A percentile compares a stretch with the other conserved stretches of the same genome.
Conservation (phyloP, 2,797 vertebrate genomes). For the Poeciliopsis infans region DNA sequence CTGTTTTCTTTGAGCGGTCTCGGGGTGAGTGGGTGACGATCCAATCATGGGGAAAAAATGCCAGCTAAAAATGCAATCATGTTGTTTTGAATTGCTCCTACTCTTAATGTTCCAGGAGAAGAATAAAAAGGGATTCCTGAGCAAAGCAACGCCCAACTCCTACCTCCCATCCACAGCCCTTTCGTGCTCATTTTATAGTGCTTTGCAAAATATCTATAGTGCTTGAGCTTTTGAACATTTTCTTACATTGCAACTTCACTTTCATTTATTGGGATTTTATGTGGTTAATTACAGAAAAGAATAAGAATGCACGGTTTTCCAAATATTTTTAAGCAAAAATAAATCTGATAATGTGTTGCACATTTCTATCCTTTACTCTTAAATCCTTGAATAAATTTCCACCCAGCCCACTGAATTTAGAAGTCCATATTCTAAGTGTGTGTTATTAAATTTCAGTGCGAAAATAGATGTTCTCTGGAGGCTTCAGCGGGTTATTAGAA, state of each 20-base stretch:
- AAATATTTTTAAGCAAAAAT: background rate
- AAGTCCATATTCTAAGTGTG: background rate
- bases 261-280: background rate
- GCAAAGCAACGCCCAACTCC: background rate
- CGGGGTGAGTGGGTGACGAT: background rate
- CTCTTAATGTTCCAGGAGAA: background rate
- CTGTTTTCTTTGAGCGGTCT: constrained; percentile 1
- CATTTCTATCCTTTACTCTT: background rate
- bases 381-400: background rate
- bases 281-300: background rate
- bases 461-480: background rate
- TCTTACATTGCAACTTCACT: background rate
- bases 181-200: background rate
- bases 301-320: background rate
- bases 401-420: background rate
- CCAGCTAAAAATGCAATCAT: background rate
- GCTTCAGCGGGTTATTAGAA: background rate
- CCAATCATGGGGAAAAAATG: background rate
- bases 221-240: background rate
- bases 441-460: background rate
- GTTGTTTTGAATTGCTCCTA: background rate
- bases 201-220: background rate
- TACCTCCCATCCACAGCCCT: background rate
- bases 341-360: background rate
- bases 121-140: background rate